These are phyloP conservation scores for Globia sparganii DNA, from an alignment of 2,888 invertebrate genomes.

Conservation along the genomic window DNA sequence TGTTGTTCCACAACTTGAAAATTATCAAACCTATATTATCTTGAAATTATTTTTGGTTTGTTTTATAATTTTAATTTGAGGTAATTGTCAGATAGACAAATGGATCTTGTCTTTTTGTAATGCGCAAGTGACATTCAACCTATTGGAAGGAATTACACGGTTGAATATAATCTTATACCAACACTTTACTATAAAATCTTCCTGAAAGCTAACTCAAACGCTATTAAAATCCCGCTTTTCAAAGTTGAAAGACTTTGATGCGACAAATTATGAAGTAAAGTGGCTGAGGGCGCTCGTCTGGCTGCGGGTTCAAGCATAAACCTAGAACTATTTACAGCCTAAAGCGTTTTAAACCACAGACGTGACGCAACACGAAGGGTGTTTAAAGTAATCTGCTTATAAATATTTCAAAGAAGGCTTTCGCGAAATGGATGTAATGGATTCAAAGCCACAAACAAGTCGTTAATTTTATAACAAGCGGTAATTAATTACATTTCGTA, in stretches of 20 bases:
- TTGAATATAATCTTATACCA: too few relatives aligned
- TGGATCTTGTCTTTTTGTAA: background rate
- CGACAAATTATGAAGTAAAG: slow-evolving; percentile 34
- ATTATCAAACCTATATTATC: too few relatives aligned
- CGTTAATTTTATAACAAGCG: slow-evolving; percentile 25
- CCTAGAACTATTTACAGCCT: slow-evolving; percentile 16
- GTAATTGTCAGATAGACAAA: background rate
- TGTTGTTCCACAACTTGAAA: too few relatives aligned
- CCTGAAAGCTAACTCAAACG: background rate
- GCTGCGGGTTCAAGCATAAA: slow-evolving; percentile 12
- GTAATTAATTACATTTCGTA: slow-evolving; percentile 19
- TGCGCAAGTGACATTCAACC: background rate
- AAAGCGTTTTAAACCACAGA: slow-evolving; percentile 8
- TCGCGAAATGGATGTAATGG: background rate
- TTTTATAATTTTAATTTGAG: too few relatives aligned
- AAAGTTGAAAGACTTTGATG: slow-evolving; percentile 31
- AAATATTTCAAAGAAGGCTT: slow-evolving; percentile 39
- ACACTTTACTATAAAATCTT: slow-evolving; percentile 4
- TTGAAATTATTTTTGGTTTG: too few relatives aligned
- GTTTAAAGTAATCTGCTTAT: slow-evolving; percentile 21
- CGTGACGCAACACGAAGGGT: slow-evolving; percentile 15
- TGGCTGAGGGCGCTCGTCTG: slow-evolving; percentile 26
- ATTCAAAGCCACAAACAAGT: slow-evolving; percentile 26
- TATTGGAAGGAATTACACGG: background rate
- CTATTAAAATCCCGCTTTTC: slow-evolving; percentile 18